A percentile compares a stretch with the other conserved stretches of the same genome.
These are phyloP conservation scores for Drosophila tsacasi DNA, from an alignment of 1,140 invertebrate genomes.

Conservation along the genomic window DNA sequence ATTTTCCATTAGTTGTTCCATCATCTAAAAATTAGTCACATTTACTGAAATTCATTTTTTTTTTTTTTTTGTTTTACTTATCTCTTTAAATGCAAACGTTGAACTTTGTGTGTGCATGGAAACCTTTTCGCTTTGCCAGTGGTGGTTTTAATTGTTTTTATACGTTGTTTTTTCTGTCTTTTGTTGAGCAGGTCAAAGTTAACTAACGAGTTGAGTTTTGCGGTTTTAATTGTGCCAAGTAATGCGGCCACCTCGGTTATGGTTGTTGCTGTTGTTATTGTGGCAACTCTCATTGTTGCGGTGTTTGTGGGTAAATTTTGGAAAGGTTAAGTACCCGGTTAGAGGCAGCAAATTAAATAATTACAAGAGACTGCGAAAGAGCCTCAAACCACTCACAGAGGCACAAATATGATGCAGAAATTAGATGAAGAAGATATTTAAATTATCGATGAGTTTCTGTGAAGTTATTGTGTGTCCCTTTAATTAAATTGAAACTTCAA, in stretches of 20 bases:
- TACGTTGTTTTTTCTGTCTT: conserved; percentile 9
- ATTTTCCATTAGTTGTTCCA: conserved; percentile 53
- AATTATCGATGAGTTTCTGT: background rate
- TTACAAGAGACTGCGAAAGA: conserved; percentile 42
- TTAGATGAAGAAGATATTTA: conserved; percentile 8
- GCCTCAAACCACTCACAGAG: conserved; percentile 12
- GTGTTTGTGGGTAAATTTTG: conserved; percentile 60
- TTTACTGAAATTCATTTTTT: too few species aligned
- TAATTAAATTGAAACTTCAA: too few species aligned
- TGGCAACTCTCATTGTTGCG: conserved; percentile 71
- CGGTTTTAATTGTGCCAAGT: conserved; percentile 80
- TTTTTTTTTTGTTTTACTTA: too few species aligned
- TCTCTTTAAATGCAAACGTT: conserved; percentile 33
- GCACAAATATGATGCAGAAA: conserved; percentile 9
- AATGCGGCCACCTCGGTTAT: conserved; percentile 62
- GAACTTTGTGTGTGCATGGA: conserved; percentile 42
- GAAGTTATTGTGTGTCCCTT: too few species aligned
- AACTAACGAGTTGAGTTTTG: conserved; percentile 60
- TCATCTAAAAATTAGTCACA: conserved; percentile 55
- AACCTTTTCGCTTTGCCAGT: conserved; percentile 20
- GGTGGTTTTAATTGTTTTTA: conserved; percentile 9
- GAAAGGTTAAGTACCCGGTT: conserved; percentile 74
- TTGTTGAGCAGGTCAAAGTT: conserved; percentile 43
- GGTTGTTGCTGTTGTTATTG: conserved; percentile 49
- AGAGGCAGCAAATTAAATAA: conserved; percentile 73